Conservation (phyloP, 2,888 invertebrate genomes). For the Lasioglossum lativentre region DNA sequence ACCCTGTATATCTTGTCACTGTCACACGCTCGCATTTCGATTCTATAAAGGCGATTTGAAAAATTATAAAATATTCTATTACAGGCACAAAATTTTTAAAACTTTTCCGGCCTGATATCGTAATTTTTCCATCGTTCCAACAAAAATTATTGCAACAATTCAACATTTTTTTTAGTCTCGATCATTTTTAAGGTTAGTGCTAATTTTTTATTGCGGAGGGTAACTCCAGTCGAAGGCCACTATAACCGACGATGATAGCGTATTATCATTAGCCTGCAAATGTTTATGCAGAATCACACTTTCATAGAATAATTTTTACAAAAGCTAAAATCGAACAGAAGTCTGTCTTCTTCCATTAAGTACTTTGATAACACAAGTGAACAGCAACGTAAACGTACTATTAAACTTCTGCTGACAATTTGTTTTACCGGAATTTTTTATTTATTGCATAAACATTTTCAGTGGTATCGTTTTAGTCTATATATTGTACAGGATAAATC, state of each 20-base stretch:
- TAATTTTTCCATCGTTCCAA: background rate
- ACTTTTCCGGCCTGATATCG: too few species aligned
- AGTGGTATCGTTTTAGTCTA: constrained; percentile 20
- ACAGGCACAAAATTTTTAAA: too few species aligned
- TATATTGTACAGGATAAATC: background rate
- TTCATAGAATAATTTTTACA: constrained; percentile 8
- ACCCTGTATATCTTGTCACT: background rate
- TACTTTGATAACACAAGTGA: background rate
- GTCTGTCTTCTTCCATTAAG: background rate
- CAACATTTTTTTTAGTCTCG: background rate
- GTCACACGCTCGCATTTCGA: background rate
- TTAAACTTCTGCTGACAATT: background rate
- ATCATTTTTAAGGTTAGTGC: background rate
- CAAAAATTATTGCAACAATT: background rate
- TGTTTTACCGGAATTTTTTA: background rate
- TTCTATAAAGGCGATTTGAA: background rate
- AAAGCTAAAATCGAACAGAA: background rate
- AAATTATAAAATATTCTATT: background rate
- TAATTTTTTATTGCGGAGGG: background rate
- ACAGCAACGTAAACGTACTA: background rate
- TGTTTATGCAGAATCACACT: constrained; percentile 13
- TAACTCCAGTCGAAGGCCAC: constrained; percentile 44
- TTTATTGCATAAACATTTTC: constrained; percentile 14
- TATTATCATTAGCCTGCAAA: constrained; percentile 28
- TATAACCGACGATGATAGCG: constrained; percentile 28